Base-by-base conservation (phyloP, 2,888 invertebrate genomes). In the Oscheius myriophilus region DNA sequence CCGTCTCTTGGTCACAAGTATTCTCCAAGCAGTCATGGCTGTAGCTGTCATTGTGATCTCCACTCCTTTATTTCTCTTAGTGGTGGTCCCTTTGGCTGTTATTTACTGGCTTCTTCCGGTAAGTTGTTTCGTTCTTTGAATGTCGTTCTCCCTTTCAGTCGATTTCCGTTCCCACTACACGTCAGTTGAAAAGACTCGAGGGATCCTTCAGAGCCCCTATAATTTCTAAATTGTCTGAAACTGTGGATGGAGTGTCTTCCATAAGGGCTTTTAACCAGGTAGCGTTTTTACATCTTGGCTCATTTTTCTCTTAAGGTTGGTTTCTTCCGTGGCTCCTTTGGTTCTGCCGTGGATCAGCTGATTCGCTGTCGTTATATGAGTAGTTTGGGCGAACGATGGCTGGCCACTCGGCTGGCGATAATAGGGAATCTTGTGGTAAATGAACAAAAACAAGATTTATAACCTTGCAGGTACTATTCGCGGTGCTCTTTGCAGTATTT, bases 151-250 rank as follows among this genome's bases (percentile, higher is more conserved):
- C 1, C 3, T 46, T 67, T 43, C 86, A 96, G 91, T 91, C 93
- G 79, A 94, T 95, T 89, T 97, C 96, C 89, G 94, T 96, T 75
- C 92, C 94, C 0, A 92, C 95, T 0, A 96, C 96, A 2, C 90
- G 96, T 16, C 97, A 97, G 59, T 72, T 85, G 68, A 85, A 85
- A 67, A 75, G 85, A 23, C 75, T 85, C 39, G 85, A 85, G 55
- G 84, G 84, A n/a, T 76, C 83, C 43, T 82, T 82, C 1, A 73
- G 85, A 11, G 86, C 86, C 3, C 86, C 86, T 7, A 86, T 86
- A 69, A 86, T 83, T 75, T 80, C 79, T 58, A 86, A 85, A 70
- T 73, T 85, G 18, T 74, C 80, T 25, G 86, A 86, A 58, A 78
- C 84, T 0, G 79, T 86, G 42, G 75, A 82, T 62, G 83, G 73